Percentiles rank a stretch among this genome's conserved stretches.
phyloP scores from a whole-genome alignment of 2,888 invertebrate genomes.

The Gerosis bhagava region DNA sequence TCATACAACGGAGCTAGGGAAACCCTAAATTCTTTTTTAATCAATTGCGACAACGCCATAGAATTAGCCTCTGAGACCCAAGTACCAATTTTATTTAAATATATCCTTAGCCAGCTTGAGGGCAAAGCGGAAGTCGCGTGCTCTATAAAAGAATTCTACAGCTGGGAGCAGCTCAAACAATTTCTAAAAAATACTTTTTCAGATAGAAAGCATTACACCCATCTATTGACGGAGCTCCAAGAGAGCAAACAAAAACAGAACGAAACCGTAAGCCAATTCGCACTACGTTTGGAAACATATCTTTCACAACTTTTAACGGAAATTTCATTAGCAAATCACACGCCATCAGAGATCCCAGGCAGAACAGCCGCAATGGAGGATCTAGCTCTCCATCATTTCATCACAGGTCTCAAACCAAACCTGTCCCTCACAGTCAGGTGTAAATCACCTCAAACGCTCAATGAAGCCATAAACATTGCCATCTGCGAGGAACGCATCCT shows the following conservation, averaged over 20 bases:
- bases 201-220: constrained; percentile 18
- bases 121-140: constrained; percentile 6
- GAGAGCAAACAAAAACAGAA: constrained; percentile 10
- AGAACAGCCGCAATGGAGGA: constrained; percentile 14
- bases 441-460: background rate
- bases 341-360: constrained; percentile 4
- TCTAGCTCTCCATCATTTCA: constrained; percentile 10
- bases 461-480: constrained; percentile 17
- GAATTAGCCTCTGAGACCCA: background rate
- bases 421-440: constrained; percentile 13
- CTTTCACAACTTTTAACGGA: constrained; percentile 35
- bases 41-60: constrained; percentile 7
- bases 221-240: constrained; percentile 17
- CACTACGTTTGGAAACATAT: constrained; percentile 32
- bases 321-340: constrained; percentile 3
- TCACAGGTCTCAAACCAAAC: constrained; percentile 1
- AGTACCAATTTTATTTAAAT: constrained; percentile 8
- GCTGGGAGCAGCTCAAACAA: background rate
- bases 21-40: constrained; percentile 6
- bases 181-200: constrained; percentile 14
- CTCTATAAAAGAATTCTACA: constrained; percentile 5
- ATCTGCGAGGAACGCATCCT: constrained; percentile 11
- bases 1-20: constrained; percentile 2
- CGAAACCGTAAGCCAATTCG: constrained; percentile 33
- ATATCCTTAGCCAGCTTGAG: constrained; percentile 1